Evolutionary conservation across 2,888 invertebrate genomes (phyloP), one percentile per base, ranked within the genome.

Genomic region (Zelleria hepariella): DNA sequence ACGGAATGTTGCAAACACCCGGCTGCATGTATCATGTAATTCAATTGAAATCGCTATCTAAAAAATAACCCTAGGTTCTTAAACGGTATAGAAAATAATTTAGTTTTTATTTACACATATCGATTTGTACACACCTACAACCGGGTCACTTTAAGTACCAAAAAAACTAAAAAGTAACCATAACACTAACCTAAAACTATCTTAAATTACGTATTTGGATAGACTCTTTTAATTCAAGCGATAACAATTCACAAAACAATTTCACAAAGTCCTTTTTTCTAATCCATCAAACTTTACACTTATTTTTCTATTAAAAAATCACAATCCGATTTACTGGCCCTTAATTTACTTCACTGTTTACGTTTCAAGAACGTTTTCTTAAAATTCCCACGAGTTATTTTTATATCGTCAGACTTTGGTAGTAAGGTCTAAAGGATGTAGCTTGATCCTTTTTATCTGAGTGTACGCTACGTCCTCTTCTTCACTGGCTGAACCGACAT

Each of bases 381-480:
- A 53, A 5, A 49, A 68, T 67, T 69, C 74, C 69, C 74, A 73
- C 71, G n/a, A 68, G 68, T 61, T 68, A 70, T 69, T 71, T 58
- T 64, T 65, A 70, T 15, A 59, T 69, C 74, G 80, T 92, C 90
- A 93, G 74, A 93, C 92, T 89, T 92, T 93, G 70, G 93, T 93
- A 63, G 93, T 94, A 68, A 94, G 86, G 78, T 92, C 92, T 63
- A 92, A 77, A 21, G 92, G 92, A 65, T 90, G 89, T 57, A 90
- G 84, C 68, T 89, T 91, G 71, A 91, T 89, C 71, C 91, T 80
- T 74, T 91, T 91, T 62, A 91, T 88, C 69, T 90, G 90, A 49
- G 91, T 88, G 71, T 90, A 91, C 49, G 91, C 81, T 60, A 90
- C 84, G 69, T 92, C 88, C 66, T 84, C 80, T 58, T 87, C 79